Conservation (phyloP, 1,140 invertebrate genomes). For the Drosophila dunni region DNA sequence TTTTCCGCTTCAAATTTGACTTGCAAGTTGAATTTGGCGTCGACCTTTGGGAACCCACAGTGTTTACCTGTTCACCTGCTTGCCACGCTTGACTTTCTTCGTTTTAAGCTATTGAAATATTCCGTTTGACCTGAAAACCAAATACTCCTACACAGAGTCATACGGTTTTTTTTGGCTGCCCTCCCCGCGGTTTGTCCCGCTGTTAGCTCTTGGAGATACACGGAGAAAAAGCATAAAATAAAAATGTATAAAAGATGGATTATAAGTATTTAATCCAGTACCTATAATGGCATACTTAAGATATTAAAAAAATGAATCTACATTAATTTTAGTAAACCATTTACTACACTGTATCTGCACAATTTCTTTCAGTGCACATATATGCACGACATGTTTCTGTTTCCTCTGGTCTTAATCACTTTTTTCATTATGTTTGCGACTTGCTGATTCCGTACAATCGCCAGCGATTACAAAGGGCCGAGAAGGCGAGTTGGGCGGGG, state of each 20-base stretch:
- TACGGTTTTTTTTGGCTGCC: too few species aligned
- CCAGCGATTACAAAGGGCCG: conserved; percentile 59
- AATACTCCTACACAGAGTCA: conserved; percentile 18
- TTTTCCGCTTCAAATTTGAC: conserved; percentile 56
- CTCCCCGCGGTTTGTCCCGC: too few species aligned
- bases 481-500: neutral
- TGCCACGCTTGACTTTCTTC: conserved; percentile 34
- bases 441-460: conserved; percentile 76
- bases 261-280: too few species aligned
- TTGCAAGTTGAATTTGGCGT: conserved; percentile 36
- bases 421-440: conserved; percentile 69
- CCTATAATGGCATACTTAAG: too few species aligned
- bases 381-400: neutral
- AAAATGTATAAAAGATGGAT: too few species aligned
- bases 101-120: conserved; percentile 71
- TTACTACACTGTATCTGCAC: conserved; percentile 12
- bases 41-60: conserved; percentile 55
- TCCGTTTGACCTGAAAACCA: conserved; percentile 70
- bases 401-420: conserved; percentile 60
- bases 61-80: conserved; percentile 63
- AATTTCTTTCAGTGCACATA: neutral
- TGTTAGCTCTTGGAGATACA: too few species aligned
- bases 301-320: too few species aligned
- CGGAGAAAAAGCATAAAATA: too few species aligned
- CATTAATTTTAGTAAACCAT: too few species aligned